Base-by-base conservation (phyloP, 2,113 vertebrate species). In the Trematomus loennbergii region DNA sequence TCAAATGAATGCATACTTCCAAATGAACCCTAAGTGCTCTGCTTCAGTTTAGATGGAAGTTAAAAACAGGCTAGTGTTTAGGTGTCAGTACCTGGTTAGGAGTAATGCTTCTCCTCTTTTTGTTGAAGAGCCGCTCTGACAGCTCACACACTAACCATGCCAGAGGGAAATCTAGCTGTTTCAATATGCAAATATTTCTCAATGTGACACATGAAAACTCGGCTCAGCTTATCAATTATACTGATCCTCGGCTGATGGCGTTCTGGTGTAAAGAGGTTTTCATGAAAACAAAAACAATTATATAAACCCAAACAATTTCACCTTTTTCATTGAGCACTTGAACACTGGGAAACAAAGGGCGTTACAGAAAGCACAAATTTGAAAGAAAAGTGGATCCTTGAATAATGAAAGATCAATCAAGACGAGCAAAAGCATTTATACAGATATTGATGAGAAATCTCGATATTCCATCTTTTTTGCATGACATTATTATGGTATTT, bases 151-250 rank as follows among this genome's bases (percentile, higher is more conserved):
- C 68, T 84, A 74, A 89, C 82, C 85, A 77, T 48, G 81, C 83
- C 85, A 58, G 82, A 68, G 87, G 86, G 82, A 85, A 86, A 82
- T 88, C 82, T 66, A n/a, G 61, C 45, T 49, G 55, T 68, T 82
- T 49, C 72, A 69, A 67, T 85, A 92, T 88, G 87, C 84, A 92
- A 89, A 89, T 79, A 36, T 18, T 29, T 66, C 66, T 80, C 63
- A 52, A 66, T 25, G 84, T 48, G n/a, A 78, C 85, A 79, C 85
- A 72, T 73, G 61, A 71, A 78, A 84, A 68, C 78, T 75, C 66
- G 52, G 75, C 74, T 71, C 73, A 13, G 81, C 78, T 57, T 60
- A 73, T 66, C 80, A 87, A 83, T 82, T 64, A 79, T 74, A 63
- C 70, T 78, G 77, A 88, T 86, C 76, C 76, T 75, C 46, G 48